Percentiles rank a stretch among this genome's conserved stretches.
Conservation (phyloP, 2,797 vertebrate genomes). For the Pseudocheirus occidentalis region DNA sequence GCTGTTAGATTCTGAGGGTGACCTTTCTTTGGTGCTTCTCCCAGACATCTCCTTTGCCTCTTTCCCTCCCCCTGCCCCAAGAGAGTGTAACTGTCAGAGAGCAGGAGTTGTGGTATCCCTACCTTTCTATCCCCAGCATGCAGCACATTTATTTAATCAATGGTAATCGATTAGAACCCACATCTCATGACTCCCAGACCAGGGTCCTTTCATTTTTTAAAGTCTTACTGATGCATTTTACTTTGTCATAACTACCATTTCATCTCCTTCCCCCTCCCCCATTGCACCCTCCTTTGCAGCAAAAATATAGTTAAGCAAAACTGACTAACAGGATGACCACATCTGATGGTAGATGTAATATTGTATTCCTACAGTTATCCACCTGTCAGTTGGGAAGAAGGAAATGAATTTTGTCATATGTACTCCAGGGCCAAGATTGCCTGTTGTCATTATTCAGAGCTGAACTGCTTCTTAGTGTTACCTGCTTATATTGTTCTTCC, state of each 20-base stretch:
- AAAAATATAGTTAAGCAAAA: neutral
- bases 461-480: neutral
- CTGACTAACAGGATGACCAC: neutral
- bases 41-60: neutral
- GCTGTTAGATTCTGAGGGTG: neutral
- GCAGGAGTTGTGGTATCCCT: neutral
- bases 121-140: neutral
- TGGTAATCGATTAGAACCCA: neutral
- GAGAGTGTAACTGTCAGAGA: neutral
- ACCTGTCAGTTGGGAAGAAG: neutral
- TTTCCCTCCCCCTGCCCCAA: neutral
- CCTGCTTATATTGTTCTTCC: neutral
- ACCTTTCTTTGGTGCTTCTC: neutral
- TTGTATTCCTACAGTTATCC: neutral
- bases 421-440: neutral
- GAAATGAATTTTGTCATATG: neutral
- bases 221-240: neutral
- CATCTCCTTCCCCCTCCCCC: neutral
- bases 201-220: neutral
- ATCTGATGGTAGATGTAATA: neutral
- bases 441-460: neutral
- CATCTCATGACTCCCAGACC: neutral
- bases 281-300: neutral
- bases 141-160: neutral
- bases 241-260: neutral